Evolutionary conservation across 64 coral and sea anemone genomes (phyloP), one percentile per base, ranked within the genome.

Genomic region (Actinia equina): DNA sequence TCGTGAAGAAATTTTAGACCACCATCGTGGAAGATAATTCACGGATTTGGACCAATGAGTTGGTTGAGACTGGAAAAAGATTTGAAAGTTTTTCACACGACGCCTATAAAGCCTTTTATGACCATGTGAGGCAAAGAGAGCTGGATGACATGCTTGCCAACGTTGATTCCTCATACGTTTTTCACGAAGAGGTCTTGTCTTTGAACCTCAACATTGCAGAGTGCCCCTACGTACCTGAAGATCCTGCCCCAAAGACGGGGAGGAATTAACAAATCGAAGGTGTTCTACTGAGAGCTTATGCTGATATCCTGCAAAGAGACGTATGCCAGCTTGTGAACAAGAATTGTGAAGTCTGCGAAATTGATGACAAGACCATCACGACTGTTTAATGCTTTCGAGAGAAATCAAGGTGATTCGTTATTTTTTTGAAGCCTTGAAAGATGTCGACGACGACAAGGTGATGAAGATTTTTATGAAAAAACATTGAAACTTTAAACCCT

Each of bases 21-120:
- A 77, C 71, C 42, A 27, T 27, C 7, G 23, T 23, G 42, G 42
- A 77, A 27, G 71, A 77, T 44, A 77, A 44, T 44, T 77, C 71
- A 4, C 42, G 23, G 71, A 77, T 77, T 27, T 77, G 71, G 71
- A 77, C 71, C 71, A 13, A 77, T 14, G 25, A 77, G 71, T 41
- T 77, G 7, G 42, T 77, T 77, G 71, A 77, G 42, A 41, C 71
- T 27, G 71, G 71, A 77, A n/a, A 77, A 77, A 27, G 71, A 77
- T 77, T 77, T 12, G 71, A 77, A 27, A 77, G 71, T 77, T 77
- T 77, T 77, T 77, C 71, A 77, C 5, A 77, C 71, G 71, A 77
- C 15, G 71, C 71, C 71, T 77, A 41, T 77, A 23, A 7, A 10
- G 71, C 71, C 71, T 77, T 77, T 77, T 41, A 27, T 77, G 71